Evolutionary conservation across 2,888 invertebrate species (phyloP).

Genomic region (Cantharis lateralis): DNA sequence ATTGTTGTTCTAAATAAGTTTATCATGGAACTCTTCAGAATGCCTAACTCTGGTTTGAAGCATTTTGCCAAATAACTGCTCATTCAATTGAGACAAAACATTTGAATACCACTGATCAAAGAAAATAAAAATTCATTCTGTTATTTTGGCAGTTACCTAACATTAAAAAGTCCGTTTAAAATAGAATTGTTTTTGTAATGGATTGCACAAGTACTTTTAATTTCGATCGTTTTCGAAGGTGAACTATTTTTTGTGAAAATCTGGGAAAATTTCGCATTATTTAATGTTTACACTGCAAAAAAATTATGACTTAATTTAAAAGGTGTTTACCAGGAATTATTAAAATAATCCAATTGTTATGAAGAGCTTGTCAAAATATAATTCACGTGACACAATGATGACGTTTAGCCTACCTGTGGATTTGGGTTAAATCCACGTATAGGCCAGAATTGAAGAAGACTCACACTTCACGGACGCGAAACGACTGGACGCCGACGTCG

Average conservation of each 20-base stretch:
- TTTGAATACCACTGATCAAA: background rate
- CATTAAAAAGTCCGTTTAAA: background rate
- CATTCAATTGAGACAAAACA: background rate
- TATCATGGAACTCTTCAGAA: background rate
- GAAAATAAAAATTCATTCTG: background rate
- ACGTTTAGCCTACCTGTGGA: constrained; percentile 51
- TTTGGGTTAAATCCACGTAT: constrained; percentile 48
- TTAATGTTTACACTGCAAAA: background rate
- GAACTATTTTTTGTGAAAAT: background rate
- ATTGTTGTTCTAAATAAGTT: background rate
- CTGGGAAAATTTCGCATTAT: background rate
- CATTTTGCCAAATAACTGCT: background rate
- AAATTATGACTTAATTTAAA: background rate
- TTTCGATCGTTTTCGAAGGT: background rate
- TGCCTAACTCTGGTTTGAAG: background rate
- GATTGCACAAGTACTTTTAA: background rate
- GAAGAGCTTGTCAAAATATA: background rate
- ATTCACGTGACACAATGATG: constrained; percentile 24
- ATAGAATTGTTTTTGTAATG: background rate
- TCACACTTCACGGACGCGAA: constrained; percentile 50
- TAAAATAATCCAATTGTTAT: background rate
- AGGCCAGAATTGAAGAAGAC: constrained; percentile 42
- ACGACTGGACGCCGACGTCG: constrained; percentile 45
- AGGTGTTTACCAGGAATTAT: background rate
- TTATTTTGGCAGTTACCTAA: background rate